These are phyloP conservation scores for Heliconius hortense DNA, from an alignment of 2,888 invertebrate species.

Conservation along the genomic window DNA sequence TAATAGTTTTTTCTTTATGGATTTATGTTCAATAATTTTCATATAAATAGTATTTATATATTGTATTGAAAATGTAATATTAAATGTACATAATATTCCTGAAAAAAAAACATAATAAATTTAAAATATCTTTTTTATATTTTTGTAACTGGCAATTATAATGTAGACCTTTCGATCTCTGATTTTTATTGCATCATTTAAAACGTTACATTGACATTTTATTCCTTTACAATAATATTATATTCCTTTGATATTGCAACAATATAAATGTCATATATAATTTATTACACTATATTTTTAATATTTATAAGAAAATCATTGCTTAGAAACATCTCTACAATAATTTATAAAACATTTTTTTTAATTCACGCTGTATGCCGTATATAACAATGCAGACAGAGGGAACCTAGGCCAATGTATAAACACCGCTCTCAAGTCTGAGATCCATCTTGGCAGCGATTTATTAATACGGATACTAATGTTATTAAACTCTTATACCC, in stretches of 20 bases:
- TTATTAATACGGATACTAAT: too few relatives aligned
- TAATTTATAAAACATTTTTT: not conserved
- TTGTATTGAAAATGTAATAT: not conserved
- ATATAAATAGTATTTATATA: not conserved
- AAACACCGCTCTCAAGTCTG: too few relatives aligned
- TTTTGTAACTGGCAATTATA: conserved; percentile 15
- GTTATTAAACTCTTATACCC: too few relatives aligned
- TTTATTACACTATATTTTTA: not conserved
- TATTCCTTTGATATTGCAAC: conserved; percentile 1
- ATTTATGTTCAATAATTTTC: not conserved
- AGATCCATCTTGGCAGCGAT: too few relatives aligned
- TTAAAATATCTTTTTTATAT: not conserved
- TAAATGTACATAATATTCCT: not conserved
- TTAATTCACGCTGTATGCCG: not conserved
- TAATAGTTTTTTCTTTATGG: not conserved
- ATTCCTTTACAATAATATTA: conserved; percentile 13
- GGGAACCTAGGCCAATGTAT: too few relatives aligned
- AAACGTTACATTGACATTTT: conserved; percentile 13
- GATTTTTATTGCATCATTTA: conserved; percentile 13
- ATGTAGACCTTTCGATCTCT: conserved; percentile 7
- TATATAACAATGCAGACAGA: too few relatives aligned
- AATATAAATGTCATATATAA: not conserved
- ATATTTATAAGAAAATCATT: not conserved
- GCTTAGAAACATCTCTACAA: not conserved
- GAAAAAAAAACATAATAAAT: not conserved